These are phyloP conservation scores for Istiophorus platypterus DNA, from an alignment of 2,113 vertebrate genomes.

Conservation along the genomic window DNA sequence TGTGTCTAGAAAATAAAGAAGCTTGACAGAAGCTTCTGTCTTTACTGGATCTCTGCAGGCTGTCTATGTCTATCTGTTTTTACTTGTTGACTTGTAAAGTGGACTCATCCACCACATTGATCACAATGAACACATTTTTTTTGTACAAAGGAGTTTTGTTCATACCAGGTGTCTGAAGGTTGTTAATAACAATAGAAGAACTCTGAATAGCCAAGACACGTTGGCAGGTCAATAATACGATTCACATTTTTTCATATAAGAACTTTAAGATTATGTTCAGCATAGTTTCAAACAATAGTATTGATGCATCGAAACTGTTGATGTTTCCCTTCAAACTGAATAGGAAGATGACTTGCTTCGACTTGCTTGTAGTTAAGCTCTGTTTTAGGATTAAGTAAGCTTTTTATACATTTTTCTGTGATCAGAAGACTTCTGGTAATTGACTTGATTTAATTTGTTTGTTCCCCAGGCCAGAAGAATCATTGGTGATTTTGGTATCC, in stretches of 20 bases:
- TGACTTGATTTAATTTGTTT: background rate
- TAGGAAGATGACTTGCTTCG: background rate
- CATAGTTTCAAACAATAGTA: background rate
- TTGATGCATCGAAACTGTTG: background rate
- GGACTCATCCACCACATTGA: no score
- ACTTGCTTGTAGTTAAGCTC: background rate
- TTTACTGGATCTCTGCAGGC: no score
- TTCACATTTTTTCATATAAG: background rate
- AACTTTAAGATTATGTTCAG: no score
- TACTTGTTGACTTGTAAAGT: no score
- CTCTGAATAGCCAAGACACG: background rate
- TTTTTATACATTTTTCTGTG: background rate
- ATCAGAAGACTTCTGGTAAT: background rate
- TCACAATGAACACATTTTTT: background rate
- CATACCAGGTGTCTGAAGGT: no score
- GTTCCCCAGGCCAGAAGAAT: conserved; percentile 90
- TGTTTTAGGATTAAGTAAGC: background rate
- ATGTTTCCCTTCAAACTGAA: background rate
- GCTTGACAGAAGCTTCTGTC: no score
- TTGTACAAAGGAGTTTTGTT: background rate
- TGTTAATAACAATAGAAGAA: no score
- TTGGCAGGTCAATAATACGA: background rate
- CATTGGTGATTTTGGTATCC: conserved; percentile 97
- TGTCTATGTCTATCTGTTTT: no score
- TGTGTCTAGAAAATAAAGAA: no score